Evolutionary conservation across 2,888 invertebrate species (phyloP), one percentile per base, ranked within the genome.

Genomic region (Sphinx pinastri): DNA sequence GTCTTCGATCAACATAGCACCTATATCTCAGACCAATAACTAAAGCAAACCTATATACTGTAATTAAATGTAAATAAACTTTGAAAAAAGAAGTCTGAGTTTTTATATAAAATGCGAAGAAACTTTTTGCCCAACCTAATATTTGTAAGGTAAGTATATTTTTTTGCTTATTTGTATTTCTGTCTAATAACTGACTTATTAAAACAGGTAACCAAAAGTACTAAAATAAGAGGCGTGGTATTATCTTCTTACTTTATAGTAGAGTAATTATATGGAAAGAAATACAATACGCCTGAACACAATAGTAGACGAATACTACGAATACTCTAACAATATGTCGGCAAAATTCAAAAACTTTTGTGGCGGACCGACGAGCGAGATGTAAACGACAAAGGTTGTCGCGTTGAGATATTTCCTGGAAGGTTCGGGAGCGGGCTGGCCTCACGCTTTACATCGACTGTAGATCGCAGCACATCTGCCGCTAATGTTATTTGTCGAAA

Each of bases 371-470:
- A 72, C 79, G 78, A 77, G 78, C 80, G 79, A 81, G 84, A 81
- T 80, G 80, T 84, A 82, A 83, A 81, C 81, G 82, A 83, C 84
- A 81, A 80, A 81, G 78, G 77, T 80, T 79, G 76, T 85, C 81
- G 84, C 84, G 84, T 83, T 82, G 83, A 84, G 83, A 84, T 82
- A 79, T 88, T 93, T 94, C 93, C 89, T 84, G 91, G 93, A 94
- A 94, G 93, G 93, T 82, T 86, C 76, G 80, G 81, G 84, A 85
- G 83, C 87, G 87, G 85, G 84, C 84, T 88, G 85, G 81, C 84
- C 85, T 85, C 81, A 85, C 84, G 81, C 85, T 86, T 83, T 81
- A 83, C 83, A 82, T 84, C 84, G 55, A 80, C 25, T 25, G 1
- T 25, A 25, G 84, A 75, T 79, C 79, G 76, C 74, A 76, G 85